Base-by-base conservation (phyloP, 2,888 invertebrate genomes). In the Hypena proboscidalis region DNA sequence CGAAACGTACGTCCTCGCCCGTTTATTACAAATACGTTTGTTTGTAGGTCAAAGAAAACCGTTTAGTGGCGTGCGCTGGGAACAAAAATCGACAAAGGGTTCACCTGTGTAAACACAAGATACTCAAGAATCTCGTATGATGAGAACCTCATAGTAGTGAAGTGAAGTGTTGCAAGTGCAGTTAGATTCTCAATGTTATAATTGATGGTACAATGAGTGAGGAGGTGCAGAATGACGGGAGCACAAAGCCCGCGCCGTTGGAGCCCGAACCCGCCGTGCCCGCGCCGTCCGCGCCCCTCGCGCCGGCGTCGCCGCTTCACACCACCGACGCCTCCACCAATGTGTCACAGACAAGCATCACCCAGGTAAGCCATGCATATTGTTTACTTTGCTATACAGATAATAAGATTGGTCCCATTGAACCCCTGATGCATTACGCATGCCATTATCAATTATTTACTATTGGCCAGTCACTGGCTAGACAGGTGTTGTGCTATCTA, bases 121-220 rank as follows among this genome's bases (percentile, higher is more conserved):
- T 50, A 57, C 8, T 45, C 35, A 48, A 45, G 64, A 71, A 71
- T 63, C 60, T 66, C 48, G 38, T 65, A 78, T 58, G 46, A 85
- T 85, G 85, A 66, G 62, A 68, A 68, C 68, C 42, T 80, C 76
- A 61, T 84, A 85, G 76, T 83, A 78, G 72, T 67, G 47, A 45
- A 58, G 45, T 39, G 52, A 53, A 44, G 51, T 59, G 58, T 46
- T 58, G 51, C 53, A 48, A 49, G 57, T 67, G 59, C 47, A 59
- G 52, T 67, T 58, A 50, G 41, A 50, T 56, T 61, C 64, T 70
- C 68, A 61, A 80, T 77, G 74, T 67, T 74, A 71, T 70, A 72
- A 71, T 74, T 70, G 70, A 78, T 77, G 64, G 74, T 80, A 85
- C 75, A 71, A 89, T 90, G 90, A 90, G 88, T 70, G 89, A 88